phyloP scores from a whole-genome alignment of 2,888 invertebrate species.

The Eudasyphora cyanicolor region DNA sequence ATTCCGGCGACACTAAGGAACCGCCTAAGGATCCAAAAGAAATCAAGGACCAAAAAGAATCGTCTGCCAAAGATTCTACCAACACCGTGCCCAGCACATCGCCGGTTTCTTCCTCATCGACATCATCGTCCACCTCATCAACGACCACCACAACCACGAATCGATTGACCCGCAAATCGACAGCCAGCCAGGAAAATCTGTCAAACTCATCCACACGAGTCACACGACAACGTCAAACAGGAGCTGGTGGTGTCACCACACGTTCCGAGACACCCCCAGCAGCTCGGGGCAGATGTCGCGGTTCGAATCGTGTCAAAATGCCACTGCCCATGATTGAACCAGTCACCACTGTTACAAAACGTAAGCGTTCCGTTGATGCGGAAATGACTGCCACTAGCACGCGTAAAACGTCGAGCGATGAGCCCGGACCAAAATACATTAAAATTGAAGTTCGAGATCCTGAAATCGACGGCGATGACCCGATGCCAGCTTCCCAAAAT shows the following conservation, averaged over 20 bases:
- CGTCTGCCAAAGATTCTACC: background rate
- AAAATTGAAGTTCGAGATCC: slow-evolving; percentile 71
- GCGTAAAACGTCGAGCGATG: slow-evolving; percentile 58
- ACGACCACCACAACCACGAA: slow-evolving; percentile 66
- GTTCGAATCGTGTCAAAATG: slow-evolving; percentile 62
- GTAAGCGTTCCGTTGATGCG: slow-evolving; percentile 73
- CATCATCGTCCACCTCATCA: slow-evolving; percentile 54
- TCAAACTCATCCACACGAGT: slow-evolving; percentile 72
- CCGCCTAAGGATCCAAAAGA: slow-evolving; percentile 62
- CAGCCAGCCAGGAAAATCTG: slow-evolving; percentile 73
- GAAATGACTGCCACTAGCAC: slow-evolving; percentile 55
- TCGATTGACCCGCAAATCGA: slow-evolving; percentile 76
- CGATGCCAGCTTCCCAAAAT: slow-evolving; percentile 51
- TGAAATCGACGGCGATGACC: slow-evolving; percentile 53
- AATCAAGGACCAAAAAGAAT: slow-evolving; percentile 50
- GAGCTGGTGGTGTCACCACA: slow-evolving; percentile 51
- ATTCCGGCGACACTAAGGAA: slow-evolving; percentile 57
- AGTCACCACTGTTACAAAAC: slow-evolving; percentile 67
- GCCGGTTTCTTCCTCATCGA: slow-evolving; percentile 38
- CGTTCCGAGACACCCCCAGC: slow-evolving; percentile 70
- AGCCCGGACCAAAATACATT: slow-evolving; percentile 70
- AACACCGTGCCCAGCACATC: slow-evolving; percentile 42
- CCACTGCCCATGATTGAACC: slow-evolving; percentile 66
- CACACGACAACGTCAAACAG: slow-evolving; percentile 73
- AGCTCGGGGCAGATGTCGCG: slow-evolving; percentile 56